Evolutionary conservation across 2,113 vertebrate genomes (phyloP).

Genomic region (Diadophis punctatus): DNA sequence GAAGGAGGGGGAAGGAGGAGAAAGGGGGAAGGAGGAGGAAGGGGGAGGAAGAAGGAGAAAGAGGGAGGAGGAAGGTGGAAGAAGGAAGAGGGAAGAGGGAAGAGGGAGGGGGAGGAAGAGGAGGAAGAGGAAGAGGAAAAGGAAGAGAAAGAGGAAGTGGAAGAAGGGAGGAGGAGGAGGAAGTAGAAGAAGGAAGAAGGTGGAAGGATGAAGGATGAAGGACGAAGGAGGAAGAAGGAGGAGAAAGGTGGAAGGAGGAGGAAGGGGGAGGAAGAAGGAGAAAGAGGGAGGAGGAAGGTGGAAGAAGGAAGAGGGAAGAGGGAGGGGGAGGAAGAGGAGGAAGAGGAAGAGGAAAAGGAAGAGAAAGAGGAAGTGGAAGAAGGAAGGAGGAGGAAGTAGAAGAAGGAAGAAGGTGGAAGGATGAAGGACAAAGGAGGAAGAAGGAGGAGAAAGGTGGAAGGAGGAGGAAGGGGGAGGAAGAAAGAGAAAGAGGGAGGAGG

Average conservation of each 20-base stretch:
- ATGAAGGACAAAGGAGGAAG: background rate
- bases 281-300: background rate
- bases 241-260: background rate
- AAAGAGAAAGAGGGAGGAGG: background rate
- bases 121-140: too few species aligned
- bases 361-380: background rate
- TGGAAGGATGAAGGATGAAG: too few species aligned
- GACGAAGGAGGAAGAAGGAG: background rate
- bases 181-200: background rate
- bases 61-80: background rate
- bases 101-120: background rate
- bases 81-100: background rate
- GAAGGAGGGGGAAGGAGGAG: too few species aligned
- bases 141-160: too few species aligned
- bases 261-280: background rate
- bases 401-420: background rate
- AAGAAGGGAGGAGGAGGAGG: background rate
- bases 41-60: background rate
- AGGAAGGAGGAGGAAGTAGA: background rate
- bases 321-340: fast-evolving
- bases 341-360: background rate
- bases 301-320: background rate
- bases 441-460: background rate
- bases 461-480: too few species aligned
- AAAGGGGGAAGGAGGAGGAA: background rate